Evolutionary conservation across 2,113 vertebrate genomes (phyloP).

Genomic region (Phoenicopterus ruber): DNA sequence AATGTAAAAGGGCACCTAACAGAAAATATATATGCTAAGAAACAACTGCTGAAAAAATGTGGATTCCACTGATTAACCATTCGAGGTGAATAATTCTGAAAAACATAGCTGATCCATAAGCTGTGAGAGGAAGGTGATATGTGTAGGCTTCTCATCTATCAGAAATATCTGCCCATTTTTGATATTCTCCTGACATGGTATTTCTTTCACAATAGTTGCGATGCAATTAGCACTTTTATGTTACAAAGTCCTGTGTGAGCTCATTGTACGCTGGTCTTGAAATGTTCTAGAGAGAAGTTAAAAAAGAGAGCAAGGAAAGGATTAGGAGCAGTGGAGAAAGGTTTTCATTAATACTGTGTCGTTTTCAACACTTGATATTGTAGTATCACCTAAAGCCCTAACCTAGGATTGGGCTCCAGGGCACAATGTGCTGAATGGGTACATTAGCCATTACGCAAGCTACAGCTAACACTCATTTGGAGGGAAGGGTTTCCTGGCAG

Average conservation of each 20-base stretch:
- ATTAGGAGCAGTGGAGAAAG: not conserved
- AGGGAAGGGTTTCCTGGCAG: not conserved
- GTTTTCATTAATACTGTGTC: not conserved
- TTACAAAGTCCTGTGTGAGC: not conserved
- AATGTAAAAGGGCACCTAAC: not conserved
- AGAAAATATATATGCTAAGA: not conserved
- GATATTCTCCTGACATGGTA: not conserved
- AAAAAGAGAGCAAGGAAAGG: not conserved
- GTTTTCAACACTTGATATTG: not conserved
- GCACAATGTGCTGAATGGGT: not conserved
- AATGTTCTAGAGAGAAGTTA: not conserved
- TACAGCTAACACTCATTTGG: not conserved
- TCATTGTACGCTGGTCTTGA: not conserved
- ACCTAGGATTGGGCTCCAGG: not conserved
- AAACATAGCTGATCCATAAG: not conserved
- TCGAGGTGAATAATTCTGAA: not conserved
- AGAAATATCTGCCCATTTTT: not conserved
- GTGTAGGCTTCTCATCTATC: not conserved
- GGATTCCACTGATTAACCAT: not conserved
- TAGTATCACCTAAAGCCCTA: not conserved
- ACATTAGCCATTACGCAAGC: fast-evolving
- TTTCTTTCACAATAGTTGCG: not conserved
- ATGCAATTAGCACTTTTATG: not conserved
- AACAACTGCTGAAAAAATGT: not conserved
- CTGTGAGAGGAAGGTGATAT: not conserved